These are phyloP conservation scores for Limnephilus marmoratus DNA, from an alignment of 2,888 invertebrate genomes.

Conservation along the genomic window DNA sequence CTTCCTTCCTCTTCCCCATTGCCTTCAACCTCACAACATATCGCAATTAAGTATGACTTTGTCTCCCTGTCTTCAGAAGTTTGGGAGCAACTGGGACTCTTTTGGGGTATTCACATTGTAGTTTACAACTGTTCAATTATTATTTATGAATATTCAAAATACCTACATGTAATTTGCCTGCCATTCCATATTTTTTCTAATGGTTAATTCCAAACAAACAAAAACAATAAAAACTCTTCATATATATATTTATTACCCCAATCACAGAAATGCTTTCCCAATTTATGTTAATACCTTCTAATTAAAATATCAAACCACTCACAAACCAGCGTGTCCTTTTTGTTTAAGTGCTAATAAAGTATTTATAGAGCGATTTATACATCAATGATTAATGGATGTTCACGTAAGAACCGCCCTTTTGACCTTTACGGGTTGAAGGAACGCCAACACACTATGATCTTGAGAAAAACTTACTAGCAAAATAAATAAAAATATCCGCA, in stretches of 20 bases:
- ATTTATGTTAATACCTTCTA: background rate
- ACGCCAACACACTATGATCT: background rate
- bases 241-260: background rate
- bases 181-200: background rate
- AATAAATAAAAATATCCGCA: background rate
- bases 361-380: background rate
- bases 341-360: background rate
- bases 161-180: background rate
- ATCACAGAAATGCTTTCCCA: background rate
- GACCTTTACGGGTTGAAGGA: background rate
- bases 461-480: background rate
- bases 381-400: background rate
- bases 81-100: too few relatives aligned
- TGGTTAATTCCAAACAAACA: background rate
- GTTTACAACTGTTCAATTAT: too few relatives aligned
- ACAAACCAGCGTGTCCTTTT: background rate
- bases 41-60: too few relatives aligned
- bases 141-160: too few relatives aligned
- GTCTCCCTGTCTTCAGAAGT: too few relatives aligned
- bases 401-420: background rate
- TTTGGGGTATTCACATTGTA: too few relatives aligned
- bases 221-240: background rate
- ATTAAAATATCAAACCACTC: background rate
- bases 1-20: too few relatives aligned
- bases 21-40: too few relatives aligned